A percentile compares a stretch with the other conserved stretches of the same genome.
Conservation (phyloP, 1,140 invertebrate genomes). For the Hesperophylax magnus region DNA sequence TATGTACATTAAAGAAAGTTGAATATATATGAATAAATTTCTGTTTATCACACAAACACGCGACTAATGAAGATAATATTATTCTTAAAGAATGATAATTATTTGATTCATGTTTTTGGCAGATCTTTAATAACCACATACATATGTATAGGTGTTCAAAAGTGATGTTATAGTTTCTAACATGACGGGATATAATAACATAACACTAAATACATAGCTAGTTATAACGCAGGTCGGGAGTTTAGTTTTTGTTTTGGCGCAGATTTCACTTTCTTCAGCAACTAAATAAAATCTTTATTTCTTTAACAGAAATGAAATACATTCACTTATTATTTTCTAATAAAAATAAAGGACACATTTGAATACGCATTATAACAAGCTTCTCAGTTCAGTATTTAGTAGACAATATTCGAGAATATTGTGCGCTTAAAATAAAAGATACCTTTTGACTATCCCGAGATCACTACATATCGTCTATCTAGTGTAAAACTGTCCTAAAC, state of each 20-base stretch:
- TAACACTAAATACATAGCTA: background rate
- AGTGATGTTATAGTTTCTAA: background rate
- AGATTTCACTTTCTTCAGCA: too few relatives aligned
- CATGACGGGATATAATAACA: background rate
- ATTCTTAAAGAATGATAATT: slow-evolving; percentile 38
- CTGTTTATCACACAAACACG: slow-evolving; percentile 56
- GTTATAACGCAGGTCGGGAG: background rate
- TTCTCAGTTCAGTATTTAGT: background rate
- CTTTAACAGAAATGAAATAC: too few relatives aligned
- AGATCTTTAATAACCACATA: background rate
- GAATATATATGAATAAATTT: slow-evolving; percentile 46
- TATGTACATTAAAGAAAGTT: slow-evolving; percentile 51
- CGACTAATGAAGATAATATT: slow-evolving; percentile 46
- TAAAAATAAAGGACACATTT: background rate
- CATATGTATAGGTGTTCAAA: background rate
- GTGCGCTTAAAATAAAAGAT: background rate
- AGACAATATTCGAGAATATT: slow-evolving; percentile 14
- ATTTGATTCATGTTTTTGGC: slow-evolving; percentile 4
- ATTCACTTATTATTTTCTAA: too few relatives aligned
- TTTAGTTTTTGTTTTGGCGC: too few relatives aligned
- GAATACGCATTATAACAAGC: slow-evolving; percentile 2
- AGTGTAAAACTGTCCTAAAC: too few relatives aligned
- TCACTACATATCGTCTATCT: background rate
- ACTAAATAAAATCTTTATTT: too few relatives aligned
- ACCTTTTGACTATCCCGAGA: slow-evolving; percentile 3